phyloP scores from a whole-genome alignment of 2,888 invertebrate genomes.

The Acronicta aceris region DNA sequence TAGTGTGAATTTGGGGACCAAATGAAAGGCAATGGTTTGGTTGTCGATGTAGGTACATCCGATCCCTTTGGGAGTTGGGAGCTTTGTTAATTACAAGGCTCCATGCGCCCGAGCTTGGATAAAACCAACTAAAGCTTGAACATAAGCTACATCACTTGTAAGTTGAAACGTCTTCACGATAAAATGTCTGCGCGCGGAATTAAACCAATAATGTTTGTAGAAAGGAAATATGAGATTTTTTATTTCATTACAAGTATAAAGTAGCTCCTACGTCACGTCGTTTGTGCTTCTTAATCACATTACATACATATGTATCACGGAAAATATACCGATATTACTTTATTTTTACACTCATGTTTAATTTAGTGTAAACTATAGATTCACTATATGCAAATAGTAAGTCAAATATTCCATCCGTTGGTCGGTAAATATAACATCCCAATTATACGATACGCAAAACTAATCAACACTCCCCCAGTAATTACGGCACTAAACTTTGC shows the following conservation, averaged over 20 bases:
- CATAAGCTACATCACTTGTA: slow-evolving; percentile 40
- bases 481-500: slow-evolving; percentile 58
- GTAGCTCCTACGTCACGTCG: background rate
- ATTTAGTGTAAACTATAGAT: too few relatives aligned
- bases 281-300: background rate
- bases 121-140: slow-evolving; percentile 60
- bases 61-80: slow-evolving; percentile 66
- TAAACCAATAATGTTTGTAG: slow-evolving; percentile 22
- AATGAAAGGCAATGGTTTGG: slow-evolving; percentile 76
- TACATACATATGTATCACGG: background rate
- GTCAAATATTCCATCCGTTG: slow-evolving; percentile 30
- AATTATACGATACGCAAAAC: slow-evolving; percentile 51
- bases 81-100: slow-evolving; percentile 72
- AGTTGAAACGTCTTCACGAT: slow-evolving; percentile 41
- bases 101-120: slow-evolving; percentile 41
- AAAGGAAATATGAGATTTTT: slow-evolving; percentile 15
- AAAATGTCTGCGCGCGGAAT: slow-evolving; percentile 23
- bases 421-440: slow-evolving; percentile 30
- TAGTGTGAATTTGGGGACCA: slow-evolving; percentile 66
- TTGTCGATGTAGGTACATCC: slow-evolving; percentile 68
- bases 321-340: background rate
- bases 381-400: background rate
- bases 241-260: slow-evolving; percentile 4
- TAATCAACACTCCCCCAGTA: slow-evolving; percentile 56
- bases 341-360: too few relatives aligned